Evolutionary conservation across 2,888 invertebrate species (phyloP), one percentile per base, ranked within the genome.

Genomic region (Anthoptus insignis): DNA sequence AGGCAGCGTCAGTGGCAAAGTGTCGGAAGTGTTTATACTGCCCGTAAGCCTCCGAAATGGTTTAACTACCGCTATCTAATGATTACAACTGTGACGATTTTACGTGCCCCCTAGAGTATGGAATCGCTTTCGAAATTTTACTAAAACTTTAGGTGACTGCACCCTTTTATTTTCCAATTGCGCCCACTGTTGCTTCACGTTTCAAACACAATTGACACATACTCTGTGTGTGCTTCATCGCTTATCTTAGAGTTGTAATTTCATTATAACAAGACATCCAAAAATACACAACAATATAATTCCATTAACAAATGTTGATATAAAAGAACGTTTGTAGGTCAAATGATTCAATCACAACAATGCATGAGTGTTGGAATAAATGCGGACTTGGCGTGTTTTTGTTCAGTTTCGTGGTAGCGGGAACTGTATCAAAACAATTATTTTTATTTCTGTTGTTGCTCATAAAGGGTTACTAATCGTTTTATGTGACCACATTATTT

Each of bases 401-500:
- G 14, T 22, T 22, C 21, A 53, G 45, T 16, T 61, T 61, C 47
- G 53, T 54, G 54, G 60, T 61, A 29, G 14, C 5, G 45, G 22
- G 9, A 54, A 53, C 27, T 14, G 14, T 32, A 42, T 37, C 50
- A 59, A 59, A 49, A 52, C 39, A 59, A 52, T 29, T 37, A 21
- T 11, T 73, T 75, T 73, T 75, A 42, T 59, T 59, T 59, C 1
- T 24, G 16, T 21, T 49, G 49, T 49, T 32, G 27, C 2, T 42
- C 3, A 8, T 19, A 42, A 42, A 42, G 42, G 19, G 42, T 19
- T 42, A 19, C 42, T 42, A 19, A 42, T 42, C n/a, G 37, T 6
- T 19, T 39, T 42, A 9, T 11, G 42, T 3, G 11, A 19, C 32
- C 7, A 7, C 7, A 27, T 27, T 5, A 7, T 27, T 27, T 27